Evolutionary conservation across 2,888 invertebrate species (phyloP).

Genomic region (Chymomyza caudatula): DNA sequence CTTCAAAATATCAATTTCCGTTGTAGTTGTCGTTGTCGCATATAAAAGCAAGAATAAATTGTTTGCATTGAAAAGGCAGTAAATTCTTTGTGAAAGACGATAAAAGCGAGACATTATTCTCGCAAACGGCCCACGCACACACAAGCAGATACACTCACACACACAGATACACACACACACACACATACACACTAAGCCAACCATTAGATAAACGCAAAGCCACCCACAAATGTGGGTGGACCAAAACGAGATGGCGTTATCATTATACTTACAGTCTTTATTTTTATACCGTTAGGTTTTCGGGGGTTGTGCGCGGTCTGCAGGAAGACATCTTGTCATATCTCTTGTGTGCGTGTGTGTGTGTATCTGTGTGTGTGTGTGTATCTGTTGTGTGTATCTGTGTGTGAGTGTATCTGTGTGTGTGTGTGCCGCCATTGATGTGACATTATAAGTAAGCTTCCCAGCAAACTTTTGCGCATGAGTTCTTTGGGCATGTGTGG

Average conservation of each 20-base stretch:
- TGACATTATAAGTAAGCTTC: constrained; percentile 26
- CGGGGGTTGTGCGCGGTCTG: neutral
- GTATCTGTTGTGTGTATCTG: constrained; percentile 21
- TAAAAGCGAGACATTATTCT: constrained; percentile 60
- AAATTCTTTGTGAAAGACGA: constrained; percentile 71
- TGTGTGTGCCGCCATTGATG: constrained; percentile 41
- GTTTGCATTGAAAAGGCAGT: constrained; percentile 66
- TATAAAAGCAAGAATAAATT: constrained; percentile 48
- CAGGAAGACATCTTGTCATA: constrained; percentile 17
- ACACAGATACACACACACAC: constrained; percentile 7
- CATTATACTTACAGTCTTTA: constrained; percentile 24
- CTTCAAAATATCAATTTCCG: constrained; percentile 72
- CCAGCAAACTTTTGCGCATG: constrained; percentile 32
- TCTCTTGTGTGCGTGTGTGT: constrained; percentile 12
- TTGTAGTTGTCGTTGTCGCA: constrained; percentile 17
- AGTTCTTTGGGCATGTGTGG: neutral
- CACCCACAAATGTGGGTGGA: constrained; percentile 44
- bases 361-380: constrained; percentile 22
- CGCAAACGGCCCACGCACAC: constrained; percentile 22
- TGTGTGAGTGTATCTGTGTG: constrained; percentile 15
- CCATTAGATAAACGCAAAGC: constrained; percentile 32
- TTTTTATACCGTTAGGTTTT: neutral
- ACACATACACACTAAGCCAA: constrained; percentile 1
- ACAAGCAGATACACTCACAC: constrained; percentile 3
- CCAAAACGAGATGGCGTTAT: constrained; percentile 66